Base-by-base conservation (phyloP, 2,888 invertebrate genomes). In the Pyrgus malvae region DNA sequence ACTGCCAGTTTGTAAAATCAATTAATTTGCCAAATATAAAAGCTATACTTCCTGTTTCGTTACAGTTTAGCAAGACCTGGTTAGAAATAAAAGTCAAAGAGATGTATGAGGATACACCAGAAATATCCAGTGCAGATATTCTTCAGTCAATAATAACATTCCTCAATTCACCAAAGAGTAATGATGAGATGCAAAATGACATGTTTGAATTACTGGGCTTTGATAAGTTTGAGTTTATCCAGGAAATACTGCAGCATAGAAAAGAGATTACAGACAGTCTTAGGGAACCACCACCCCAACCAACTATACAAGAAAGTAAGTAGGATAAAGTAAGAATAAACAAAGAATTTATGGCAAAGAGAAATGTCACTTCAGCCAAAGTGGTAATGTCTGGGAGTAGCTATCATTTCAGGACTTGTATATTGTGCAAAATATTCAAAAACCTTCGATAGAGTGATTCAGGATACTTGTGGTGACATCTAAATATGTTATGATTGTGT, bases 201-300 rank as follows among this genome's bases (percentile, higher is more conserved):
- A 83, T 99, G 14, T 95, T 98, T 78, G 98, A 99, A 68, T 83
- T 98, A 3, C 90, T 98, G 17, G 99, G 99, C 0, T 97, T 95
- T 77, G 96, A 98, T 64, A 89, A 94, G 67, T 93, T 96, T 76
- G 96, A 96, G 70, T 90, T 96, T 55, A 94, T 95, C 21, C 91
- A 92, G 56, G 86, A 91, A 31, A 78, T 97, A 57, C 77, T 97
- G 21, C 87, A 92, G 48, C 92, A 95, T 65, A 90, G 96, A 8
- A 78, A 81, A 41, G 91, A 89, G 61, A 92, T 93, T 7, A 76
- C 81, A 1, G 72, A 80, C n/a, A 87, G 84, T 59, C 72, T 90
- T n/a, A 70, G 61, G 55, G 65, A 66, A 9, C 74, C 74, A 4
- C 67, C 66, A 1, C 63, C 66, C 2, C 83, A 77, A n/a, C 82